Evolutionary conservation across 2,888 invertebrate genomes (phyloP), one percentile per base, ranked within the genome.

Genomic region (Argyra leucocephala): DNA sequence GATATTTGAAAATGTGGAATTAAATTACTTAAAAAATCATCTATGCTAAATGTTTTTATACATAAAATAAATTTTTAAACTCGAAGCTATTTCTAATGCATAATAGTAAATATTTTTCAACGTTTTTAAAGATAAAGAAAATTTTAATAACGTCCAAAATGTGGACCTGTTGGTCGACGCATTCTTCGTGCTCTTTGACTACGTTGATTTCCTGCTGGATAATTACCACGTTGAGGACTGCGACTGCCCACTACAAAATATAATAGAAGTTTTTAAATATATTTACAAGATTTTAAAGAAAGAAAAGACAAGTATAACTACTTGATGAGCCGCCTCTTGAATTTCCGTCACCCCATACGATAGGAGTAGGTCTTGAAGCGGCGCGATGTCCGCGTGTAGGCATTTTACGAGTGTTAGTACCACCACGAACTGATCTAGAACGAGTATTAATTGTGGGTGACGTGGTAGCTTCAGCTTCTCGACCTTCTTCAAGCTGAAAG

Each of bases 381-480:
- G 81, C 66, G 73, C 75, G 71, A 67, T 73, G 75, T 72, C 75
- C 69, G 73, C 79, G 72, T 70, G 75, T 57, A 69, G 74, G 71
- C 78, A 71, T 71, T 9, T 77, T 69, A n/a, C 78, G 74, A 57
- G 76, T 72, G 65, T 81, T 73, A 36, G 77, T 76, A 58, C 74
- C 77, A 18, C 76, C 71, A 70, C 78, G 70, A 70, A 77, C 65
- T 66, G 76, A 73, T 21, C 79, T 79, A 2, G 75, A 79, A 1
- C 85, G 78, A 5, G 84, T 84, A 69, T 84, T 85, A 62, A 83
- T 83, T 22, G 85, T 85, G 3, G 84, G 85, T 1, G 82, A 81
- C n/a, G 78, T 74, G 69, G 85, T 86, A 2, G 91, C 91, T 77
- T 91, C 91, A 2, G 91, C 91, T 79, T 91, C 91, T 63, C 91